Base-by-base conservation (phyloP, 2,113 vertebrate species). In the Brachypteracias leptosomus region DNA sequence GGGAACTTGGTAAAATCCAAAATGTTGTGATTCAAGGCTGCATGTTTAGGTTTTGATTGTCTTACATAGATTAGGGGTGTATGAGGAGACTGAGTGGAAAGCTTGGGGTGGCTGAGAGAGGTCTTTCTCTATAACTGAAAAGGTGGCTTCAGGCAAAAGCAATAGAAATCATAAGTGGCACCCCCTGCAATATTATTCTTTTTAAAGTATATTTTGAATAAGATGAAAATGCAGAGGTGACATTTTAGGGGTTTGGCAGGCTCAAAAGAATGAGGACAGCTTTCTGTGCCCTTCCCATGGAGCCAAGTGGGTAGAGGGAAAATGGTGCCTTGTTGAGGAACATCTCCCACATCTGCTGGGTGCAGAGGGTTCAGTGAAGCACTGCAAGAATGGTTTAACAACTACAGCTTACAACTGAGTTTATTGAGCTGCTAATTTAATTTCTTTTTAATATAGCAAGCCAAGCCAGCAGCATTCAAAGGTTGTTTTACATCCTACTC, bases 401-500 rank as follows among this genome's bases (percentile, higher is more conserved):
- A 33, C 33, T 89, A 33, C 65, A 55, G 35, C 61, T 91, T 89
- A 68, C 31, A 55, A 29, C 46, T 38, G 46, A 74, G 26, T 83
- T 85, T 74, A 90, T 10, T 67, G 59, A 94, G 68, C 83, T 74
- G 51, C 72, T 88, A 74, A 88, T 94, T 87, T 59, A 89, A 89
- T 90, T 70, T 94, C 61, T 74, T 88, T 93, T 94, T 83, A 88
- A 86, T 86, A 58, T 24, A 35, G 54, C 24, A 85, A 83, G 73
- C 16, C 19, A 80, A 92, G n/a, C 58, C 66, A 80, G 10, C 20
- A 47, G 66, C 3, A 0, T 85, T 81, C 73, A 63, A 55, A 80
- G 22, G 55, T 28, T 67, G 67, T 62, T 91, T 73, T 63, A 22
- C 36, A 42, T 47, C 42, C 42, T 31, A 16, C 3, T 6, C 36